Evolutionary conservation across 2,113 vertebrate genomes (phyloP), one percentile per base, ranked within the genome.

Genomic region (Lasiurus cinereus): DNA sequence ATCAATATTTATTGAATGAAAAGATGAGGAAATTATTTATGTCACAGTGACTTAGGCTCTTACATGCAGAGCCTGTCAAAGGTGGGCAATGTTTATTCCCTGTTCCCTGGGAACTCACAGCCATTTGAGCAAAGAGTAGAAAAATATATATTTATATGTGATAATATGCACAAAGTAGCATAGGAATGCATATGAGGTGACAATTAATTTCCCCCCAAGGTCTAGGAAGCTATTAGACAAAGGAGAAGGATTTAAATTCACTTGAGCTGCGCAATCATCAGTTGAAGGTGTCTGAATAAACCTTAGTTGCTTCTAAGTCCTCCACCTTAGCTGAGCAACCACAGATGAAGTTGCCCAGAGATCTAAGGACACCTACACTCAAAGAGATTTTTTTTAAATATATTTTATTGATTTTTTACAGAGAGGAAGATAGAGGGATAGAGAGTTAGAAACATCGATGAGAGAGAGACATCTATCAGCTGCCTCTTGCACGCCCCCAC

Each of bases 201-300:
- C 33, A 27, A 15, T 33, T 88, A 52, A 77, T 67, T 74, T 82
- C 22, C 31, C 77, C 21, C 70, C 90, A 82, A 90, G n/a, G 79
- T 83, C 64, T 80, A 66, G 79, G 56, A 50, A 76, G n/a, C 39
- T 79, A n/a, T 39, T 90, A 79, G 66, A 92, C 27, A 69, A 89
- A 92, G 7, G 56, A 86, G 83, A 43, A 74, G 27, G 27, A 52
- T 78, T 77, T 96, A 84, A 83, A 77, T 52, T 97, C 88, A 90
- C 46, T 39, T 46, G 43, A 88, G n/a, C 21, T 79, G 7, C 64
- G 11, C 8, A 0, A 12, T 80, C 76, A 36, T 56, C 36, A 73
- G 64, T 12, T 33, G 72, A 94, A 73, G 64, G 19, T 48, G 43
- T 94, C 48, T 76, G 21, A 48, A 62, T 39, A 14, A 12, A 69